Evolutionary conservation across 1,140 invertebrate species (phyloP), one percentile per base, ranked within the genome.

Genomic region (Sycophaga agraensis): DNA sequence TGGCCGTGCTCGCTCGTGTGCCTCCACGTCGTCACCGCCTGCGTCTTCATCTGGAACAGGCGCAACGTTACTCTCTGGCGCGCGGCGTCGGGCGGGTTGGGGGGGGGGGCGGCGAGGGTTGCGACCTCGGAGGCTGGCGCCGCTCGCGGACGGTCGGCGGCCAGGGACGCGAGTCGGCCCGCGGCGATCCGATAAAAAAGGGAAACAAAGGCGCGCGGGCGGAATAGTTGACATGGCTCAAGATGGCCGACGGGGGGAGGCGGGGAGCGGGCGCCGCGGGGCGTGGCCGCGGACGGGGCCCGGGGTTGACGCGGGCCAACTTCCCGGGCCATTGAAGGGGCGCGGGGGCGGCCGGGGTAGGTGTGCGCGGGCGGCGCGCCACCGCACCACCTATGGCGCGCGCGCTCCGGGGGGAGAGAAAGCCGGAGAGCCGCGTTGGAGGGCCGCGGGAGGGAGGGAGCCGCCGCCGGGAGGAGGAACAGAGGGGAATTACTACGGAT

Each of bases 11-110:
- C 85, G 61, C 82, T 84, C 67, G 83, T 83, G 70, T 87, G 86
- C 71, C 87, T 82, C 88, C 87, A 89, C 65, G 83, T 84, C 66
- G 84, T 86, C 72, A 86, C 86, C 59, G 84, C 83, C 63, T 86
- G 82, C 67, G 88, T 84, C 77, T 89, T 89, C 78, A 89, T 72
- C 88, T 90, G 84, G n/a, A 86, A 87, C 34, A 14, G 9, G n/a
- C 1, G 19, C 5, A 31, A 31, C 11, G 11, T 11, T 4, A 31
- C 5, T 31, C 28, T n/a, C n/a, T n/a, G n/a, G n/a, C n/a, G n/a
- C n/a, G n/a, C n/a, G n/a, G n/a, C n/a, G n/a, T n/a, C n/a, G n/a
- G n/a, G n/a, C n/a, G n/a, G n/a, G n/a, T n/a, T n/a, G n/a, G n/a
- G n/a, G n/a, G n/a, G n/a, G n/a, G n/a, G n/a, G n/a, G n/a, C n/a